A percentile compares a stretch with the other conserved stretches of the same genome.
Evolutionary conservation across 2,113 vertebrate genomes (phyloP).

Genomic region (Lycocorax pyrrhopterus): DNA sequence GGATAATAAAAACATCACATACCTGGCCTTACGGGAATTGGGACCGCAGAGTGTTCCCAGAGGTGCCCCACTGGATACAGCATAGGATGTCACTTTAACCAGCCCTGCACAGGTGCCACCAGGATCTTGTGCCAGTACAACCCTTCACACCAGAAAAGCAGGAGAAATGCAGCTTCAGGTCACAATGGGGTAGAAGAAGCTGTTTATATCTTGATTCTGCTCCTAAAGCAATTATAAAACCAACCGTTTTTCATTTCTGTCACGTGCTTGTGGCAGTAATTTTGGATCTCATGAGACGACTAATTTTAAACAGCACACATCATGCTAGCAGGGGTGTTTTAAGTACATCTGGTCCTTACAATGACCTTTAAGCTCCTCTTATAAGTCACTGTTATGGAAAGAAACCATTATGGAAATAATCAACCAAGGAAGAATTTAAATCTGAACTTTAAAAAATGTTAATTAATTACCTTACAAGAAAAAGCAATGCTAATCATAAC

Average conservation of each 20-base stretch:
- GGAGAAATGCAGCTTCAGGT: not conserved
- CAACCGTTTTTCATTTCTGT: not conserved
- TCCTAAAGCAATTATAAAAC: not conserved
- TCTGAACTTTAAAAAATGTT: constrained; percentile 31
- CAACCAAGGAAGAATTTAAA: not conserved
- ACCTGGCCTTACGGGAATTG: not conserved
- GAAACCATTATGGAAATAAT: not conserved
- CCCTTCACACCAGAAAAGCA: not conserved
- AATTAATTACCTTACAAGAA: constrained; percentile 21
- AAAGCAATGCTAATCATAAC: not conserved
- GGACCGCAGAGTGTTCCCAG: not conserved
- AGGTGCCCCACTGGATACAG: not conserved
- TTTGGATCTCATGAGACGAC: not conserved
- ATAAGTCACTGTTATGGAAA: not conserved
- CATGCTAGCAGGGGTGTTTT: not conserved
- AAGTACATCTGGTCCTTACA: not conserved
- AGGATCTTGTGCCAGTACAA: not conserved
- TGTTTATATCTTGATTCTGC: not conserved
- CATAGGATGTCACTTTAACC: not conserved
- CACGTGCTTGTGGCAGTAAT: not conserved
- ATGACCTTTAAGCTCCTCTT: not conserved
- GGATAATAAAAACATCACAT: not conserved
- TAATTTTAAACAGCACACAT: not conserved
- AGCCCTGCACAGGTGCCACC: not conserved
- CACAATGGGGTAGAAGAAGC: fast-evolving